These are phyloP conservation scores for Mallateleia sp. DNA, from an alignment of 2,888 invertebrate genomes.

Conservation along the genomic window DNA sequence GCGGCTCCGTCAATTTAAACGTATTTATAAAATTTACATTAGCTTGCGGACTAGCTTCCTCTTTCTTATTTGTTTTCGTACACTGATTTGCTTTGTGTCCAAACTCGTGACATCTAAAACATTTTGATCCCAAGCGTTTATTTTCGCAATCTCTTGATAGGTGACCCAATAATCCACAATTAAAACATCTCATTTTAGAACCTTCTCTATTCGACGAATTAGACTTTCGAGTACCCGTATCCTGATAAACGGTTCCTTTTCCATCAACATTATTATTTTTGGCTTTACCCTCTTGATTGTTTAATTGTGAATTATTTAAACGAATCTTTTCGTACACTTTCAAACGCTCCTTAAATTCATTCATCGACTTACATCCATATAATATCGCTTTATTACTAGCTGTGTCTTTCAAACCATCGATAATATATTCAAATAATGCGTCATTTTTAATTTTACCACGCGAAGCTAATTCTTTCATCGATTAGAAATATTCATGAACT, in stretches of 20 bases:
- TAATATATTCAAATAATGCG: constrained; percentile 43
- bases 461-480: constrained; percentile 42
- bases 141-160: constrained; percentile 24
- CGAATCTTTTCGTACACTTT: constrained; percentile 28
- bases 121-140: constrained; percentile 80
- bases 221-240: not conserved
- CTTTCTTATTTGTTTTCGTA: not conserved
- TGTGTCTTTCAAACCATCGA: constrained; percentile 33
- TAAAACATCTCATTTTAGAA: constrained; percentile 9
- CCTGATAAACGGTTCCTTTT: not conserved
- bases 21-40: constrained; percentile 17
- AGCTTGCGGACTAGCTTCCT: not conserved
- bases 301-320: not conserved
- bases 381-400: constrained; percentile 30
- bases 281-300: not conserved
- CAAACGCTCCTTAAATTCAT: constrained; percentile 23
- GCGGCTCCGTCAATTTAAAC: not conserved
- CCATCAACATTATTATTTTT: not conserved
- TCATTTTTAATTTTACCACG: constrained; percentile 40
- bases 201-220: not conserved
- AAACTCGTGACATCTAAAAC: constrained; percentile 82
- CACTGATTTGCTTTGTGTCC: constrained; percentile 78
- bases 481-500: constrained; percentile 54
- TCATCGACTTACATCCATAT: constrained; percentile 8
- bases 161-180: constrained; percentile 6